Evolutionary conservation across 2,113 vertebrate species (phyloP), one percentile per base, ranked within the genome.

Genomic region (Cepphus grylle): DNA sequence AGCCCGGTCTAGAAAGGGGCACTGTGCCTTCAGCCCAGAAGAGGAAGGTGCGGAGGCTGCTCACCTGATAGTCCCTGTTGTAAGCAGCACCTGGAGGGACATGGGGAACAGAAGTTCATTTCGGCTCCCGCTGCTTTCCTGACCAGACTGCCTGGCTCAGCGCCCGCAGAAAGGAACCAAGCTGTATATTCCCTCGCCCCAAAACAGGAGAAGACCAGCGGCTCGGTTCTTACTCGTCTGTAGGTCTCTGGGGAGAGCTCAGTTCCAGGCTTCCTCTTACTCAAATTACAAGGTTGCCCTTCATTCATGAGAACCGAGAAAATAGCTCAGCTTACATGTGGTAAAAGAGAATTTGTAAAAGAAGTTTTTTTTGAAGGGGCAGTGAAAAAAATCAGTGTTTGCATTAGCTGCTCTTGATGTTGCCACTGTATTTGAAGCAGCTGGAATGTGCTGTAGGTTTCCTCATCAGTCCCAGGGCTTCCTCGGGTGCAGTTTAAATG

Each of bases 231-330:
- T 88, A 27, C 63, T 80, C 2, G 0, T 70, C 62, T 86, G 59
- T 53, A n/a, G 55, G 23, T 83, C 93, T 81, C 73, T 0, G 0
- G 52, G 66, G 94, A 93, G 9, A 76, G 38, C 1, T 2, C 36
- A 40, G 78, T 87, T 95, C 81, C 92, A 66, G 38, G 23, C 59
- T 93, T 95, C 76, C 88, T 88, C 88, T 94, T 36, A 30, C 88
- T 96, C 90, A 63, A 50, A 90, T 96, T 97, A 95, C 82, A 78
- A 74, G 81, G 59, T 88, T 96, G 92, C 82, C 63, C 76, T 96
- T 93, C 63, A 3, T 66, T 95, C 92, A 69, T 8, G 4, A 76
- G 66, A 80, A 79, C 62, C 22, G 21, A 58, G 63, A 72, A 84
- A 96, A 92, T 49, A 73, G 45, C 74, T 96, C 67, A 30, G 67